Base-by-base conservation (phyloP, 2,888 invertebrate species). In the Rhamphomyia laevipes region DNA sequence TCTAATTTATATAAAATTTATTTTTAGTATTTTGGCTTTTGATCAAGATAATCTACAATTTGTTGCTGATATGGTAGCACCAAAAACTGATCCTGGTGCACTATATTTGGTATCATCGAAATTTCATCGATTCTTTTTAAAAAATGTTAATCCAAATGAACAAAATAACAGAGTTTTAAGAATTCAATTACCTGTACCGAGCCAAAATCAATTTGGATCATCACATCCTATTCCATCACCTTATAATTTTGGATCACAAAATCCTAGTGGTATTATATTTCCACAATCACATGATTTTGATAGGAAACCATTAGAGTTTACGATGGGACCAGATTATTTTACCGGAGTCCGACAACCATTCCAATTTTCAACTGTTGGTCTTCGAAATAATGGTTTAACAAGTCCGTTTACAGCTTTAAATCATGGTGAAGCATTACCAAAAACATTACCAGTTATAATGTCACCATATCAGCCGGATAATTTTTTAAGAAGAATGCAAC, bases 121-220 rank as follows among this genome's bases (percentile, higher is more conserved):
- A 51, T 86, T 89, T 73, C 89, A 90, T 60, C 84, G 83, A 58
- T 88, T 81, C 74, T 87, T 86, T 74, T 72, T 78, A 50, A 78
- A 79, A 58, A 76, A 80, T 35, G 74, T 84, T 13, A 78, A 80
- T 61, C 70, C 77, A 1, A 74, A 78, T 46, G 86, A 87, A 65
- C 74, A 78, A 33, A 89, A 89, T 64, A 73, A 86, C 46, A 77
- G 88, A 49, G 74, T 89, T n/a, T 59, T 88, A 46, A 78, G 86
- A 45, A 71, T 82, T 58, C 60, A 63, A 30, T 49, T 67, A 45
- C 58, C 60, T 0, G 54, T 52, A 4, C 37, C 38, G 4, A 44
- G 30, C 27, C 45, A 40, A 12, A 47, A 51, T 43, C 45, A 49
- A 13, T 27, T 27, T 27, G 5, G 4, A 6, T 6, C 7, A 30